Evolutionary conservation across 2,113 vertebrate species (phyloP), one percentile per base, ranked within the genome.

Genomic region (Amphiprion percula): DNA sequence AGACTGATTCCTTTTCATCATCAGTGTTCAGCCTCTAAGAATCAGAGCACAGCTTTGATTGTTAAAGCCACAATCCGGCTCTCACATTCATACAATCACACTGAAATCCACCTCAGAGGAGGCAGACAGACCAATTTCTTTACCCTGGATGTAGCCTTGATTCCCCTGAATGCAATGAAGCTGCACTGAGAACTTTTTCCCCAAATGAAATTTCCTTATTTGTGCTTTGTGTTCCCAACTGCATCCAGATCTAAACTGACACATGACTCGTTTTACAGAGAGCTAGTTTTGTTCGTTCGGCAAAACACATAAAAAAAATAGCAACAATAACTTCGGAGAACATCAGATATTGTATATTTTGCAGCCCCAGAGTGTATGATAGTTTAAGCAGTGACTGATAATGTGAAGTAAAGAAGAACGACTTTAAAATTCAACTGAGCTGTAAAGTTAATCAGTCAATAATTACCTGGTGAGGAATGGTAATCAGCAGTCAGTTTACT

Each of bases 381-480:
- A 9, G 17, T 21, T n/a, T 50, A 26, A n/a, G 17, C 46, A 9
- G 63, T 17, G n/a, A 8, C 5, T n/a, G 49, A 19, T 3, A 21
- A 52, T 52, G 19, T 30, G 11, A 19, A 41, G 24, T 58, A 15
- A 4, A 21, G 16, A 60, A 56, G 11, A 9, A 6, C 60, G 16
- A 9, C 60, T 75, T 71, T 24, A 21, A 77, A 73, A 46, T 44
- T 74, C 33, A 66, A 52, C 30, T 50, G 55, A 62, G 78, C 62
- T 28, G 44, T 26, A 73, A 75, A 69, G 66, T 66, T 69, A 78
- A 85, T 83, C 26, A 54, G 77, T 66, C 61, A 80, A 76, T 85
- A 77, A 83, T 69, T 68, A 79, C 58, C 70, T 65, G 16, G 67
- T 80, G 74, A 64, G 23, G 9, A 74, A 68, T 37, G 59, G 21